Evolutionary conservation across 92 coral and sea anemone genomes (phyloP), one percentile per base, ranked within the genome.

Genomic region (Phenganax subtilis): DNA sequence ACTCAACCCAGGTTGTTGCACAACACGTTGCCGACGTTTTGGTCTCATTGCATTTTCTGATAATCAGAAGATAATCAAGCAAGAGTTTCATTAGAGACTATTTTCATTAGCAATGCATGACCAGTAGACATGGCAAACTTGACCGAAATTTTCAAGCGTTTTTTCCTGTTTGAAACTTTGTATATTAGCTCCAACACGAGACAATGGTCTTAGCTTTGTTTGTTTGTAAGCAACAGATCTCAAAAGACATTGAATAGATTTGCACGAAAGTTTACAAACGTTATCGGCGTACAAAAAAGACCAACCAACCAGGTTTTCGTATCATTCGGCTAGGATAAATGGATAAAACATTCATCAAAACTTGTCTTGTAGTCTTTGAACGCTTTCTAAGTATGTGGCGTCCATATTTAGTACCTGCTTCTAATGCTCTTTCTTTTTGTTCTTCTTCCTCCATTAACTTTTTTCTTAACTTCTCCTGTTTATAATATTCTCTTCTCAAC

Each of bases 1-100:
- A 16, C 83, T 75, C 27, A 79, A 58, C 12, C 88, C 91, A 47
- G 92, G 92, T 0, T 92, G 97, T 47, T 89, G 76, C 20, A 71
- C 81, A 15, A 94, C 87, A 51, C 93, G 88, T 75, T 91, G 98
- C 55, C 98, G 85, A 28, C 97, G 86, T 72, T 86, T 82, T 52
- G 98, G 98, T 57, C 72, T 86, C 9, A 81, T 75, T 8, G 90
- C 90, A 77, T 92, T 89, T 56, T 89, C 96, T 84, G 44, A n/a
- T 61, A 20, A 81, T 14, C 72, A 73, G 16, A 16, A 67, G 11
- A 37, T 16, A 84, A 37, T 11, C n/a, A 16, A 37, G 17, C 12
- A 68, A 11, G 14, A 81, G 57, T 25, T 10, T 10, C 15, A 14
- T 59, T 10, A 14, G 7, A 59, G 15, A 6, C 65, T 59, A 14